phyloP scores from a whole-genome alignment of 2,113 vertebrate species.

The Anarhynchus alexandrinus region DNA sequence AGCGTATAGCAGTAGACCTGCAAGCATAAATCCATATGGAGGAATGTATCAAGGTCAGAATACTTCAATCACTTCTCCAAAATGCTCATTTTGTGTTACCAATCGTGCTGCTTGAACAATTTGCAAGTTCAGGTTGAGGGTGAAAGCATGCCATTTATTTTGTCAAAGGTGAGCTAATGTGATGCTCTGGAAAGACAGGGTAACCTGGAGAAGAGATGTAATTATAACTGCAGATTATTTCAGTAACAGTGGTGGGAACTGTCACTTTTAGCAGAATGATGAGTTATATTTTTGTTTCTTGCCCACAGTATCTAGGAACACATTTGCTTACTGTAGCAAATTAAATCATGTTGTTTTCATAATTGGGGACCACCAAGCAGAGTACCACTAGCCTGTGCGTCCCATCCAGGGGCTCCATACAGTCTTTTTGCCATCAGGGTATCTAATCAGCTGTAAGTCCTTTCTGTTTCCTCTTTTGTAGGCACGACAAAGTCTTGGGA shows the following conservation, averaged over 20 bases:
- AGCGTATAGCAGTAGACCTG: neutral
- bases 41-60: slow-evolving; percentile 14
- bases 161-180: neutral
- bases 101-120: neutral
- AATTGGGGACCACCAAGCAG: neutral
- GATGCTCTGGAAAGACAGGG: neutral
- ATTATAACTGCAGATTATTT: neutral
- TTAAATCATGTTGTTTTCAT: neutral
- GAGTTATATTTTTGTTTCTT: neutral
- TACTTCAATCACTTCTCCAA: neutral
- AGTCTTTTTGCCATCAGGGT: neutral
- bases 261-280: neutral
- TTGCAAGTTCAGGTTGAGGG: neutral
- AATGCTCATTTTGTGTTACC: slow-evolving; percentile 42
- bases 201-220: neutral
- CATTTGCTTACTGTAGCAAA: neutral
- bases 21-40: slow-evolving; percentile 37
- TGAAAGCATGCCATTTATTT: neutral
- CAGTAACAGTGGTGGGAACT: neutral
- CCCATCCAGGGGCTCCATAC: neutral
- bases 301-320: neutral
- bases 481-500: neutral
- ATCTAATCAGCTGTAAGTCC: neutral
- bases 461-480: neutral
- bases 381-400: neutral